Percentiles rank a stretch among this genome's conserved stretches.
phyloP scores from a whole-genome alignment of 2,797 vertebrate species.

The Oreochromis mossambicus region DNA sequence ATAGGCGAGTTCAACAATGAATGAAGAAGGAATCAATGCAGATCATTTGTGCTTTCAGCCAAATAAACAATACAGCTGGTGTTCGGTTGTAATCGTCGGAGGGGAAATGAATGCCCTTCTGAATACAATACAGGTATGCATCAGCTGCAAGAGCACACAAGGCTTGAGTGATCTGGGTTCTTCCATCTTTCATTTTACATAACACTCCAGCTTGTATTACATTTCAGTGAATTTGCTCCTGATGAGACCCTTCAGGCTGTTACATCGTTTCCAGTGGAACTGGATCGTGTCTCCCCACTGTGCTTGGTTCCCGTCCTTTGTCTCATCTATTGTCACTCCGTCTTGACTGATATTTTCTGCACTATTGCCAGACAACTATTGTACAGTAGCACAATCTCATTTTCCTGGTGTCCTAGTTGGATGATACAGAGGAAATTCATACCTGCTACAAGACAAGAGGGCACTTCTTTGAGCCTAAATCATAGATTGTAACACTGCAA shows the following conservation, averaged over 20 bases:
- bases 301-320: constrained; percentile 46
- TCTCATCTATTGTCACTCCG: constrained; percentile 45
- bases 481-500: constrained; percentile 1
- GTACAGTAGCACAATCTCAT: constrained; percentile 41
- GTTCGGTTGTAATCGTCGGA: constrained; percentile 43
- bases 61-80: constrained; percentile 63
- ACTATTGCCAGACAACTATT: constrained; percentile 51
- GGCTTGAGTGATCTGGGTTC: constrained; percentile 50
- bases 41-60: constrained; percentile 64
- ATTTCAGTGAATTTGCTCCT: constrained; percentile 57
- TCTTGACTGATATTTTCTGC: constrained; percentile 52
- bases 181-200: constrained; percentile 54
- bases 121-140: constrained; percentile 62
- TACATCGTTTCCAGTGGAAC: constrained; percentile 36
- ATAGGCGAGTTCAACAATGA: constrained; percentile 59
- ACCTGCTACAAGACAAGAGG: constrained; percentile 21
- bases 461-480: not conserved
- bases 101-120: constrained; percentile 54
- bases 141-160: constrained; percentile 6
- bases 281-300: constrained; percentile 33
- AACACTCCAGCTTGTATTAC: constrained; percentile 62
- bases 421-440: constrained; percentile 7
- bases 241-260: constrained; percentile 63
- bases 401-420: constrained; percentile 44
- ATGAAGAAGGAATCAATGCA: constrained; percentile 68